Evolutionary conservation across 2,797 vertebrate species (phyloP).

Genomic region (Gymnodraco acuticeps): DNA sequence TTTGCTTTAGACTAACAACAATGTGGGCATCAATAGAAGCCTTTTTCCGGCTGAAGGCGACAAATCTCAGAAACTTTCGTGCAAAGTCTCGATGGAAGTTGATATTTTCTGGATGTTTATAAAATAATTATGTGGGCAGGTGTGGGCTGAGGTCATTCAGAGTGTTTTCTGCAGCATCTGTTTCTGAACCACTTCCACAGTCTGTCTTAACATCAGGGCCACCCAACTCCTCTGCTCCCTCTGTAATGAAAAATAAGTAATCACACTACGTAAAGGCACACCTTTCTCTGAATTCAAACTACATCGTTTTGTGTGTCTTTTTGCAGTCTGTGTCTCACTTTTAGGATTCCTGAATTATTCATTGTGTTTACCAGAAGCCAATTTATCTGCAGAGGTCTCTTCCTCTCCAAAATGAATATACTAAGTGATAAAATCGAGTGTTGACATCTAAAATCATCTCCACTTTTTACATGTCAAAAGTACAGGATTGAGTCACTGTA

Average conservation of each 20-base stretch:
- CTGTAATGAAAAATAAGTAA: neutral
- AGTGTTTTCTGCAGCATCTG: constrained; percentile 22
- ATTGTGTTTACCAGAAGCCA: too few relatives aligned
- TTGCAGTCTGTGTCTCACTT: too few relatives aligned
- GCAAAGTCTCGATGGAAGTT: constrained; percentile 6
- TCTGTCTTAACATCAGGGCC: constrained; percentile 13
- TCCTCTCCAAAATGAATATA: too few relatives aligned
- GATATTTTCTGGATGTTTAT: constrained; percentile 29
- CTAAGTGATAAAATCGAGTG: too few relatives aligned
- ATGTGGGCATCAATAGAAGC: neutral
- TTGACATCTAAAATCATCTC: too few relatives aligned
- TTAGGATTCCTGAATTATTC: too few relatives aligned
- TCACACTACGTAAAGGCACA: too few relatives aligned
- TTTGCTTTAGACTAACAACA: neutral
- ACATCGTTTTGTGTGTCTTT: too few relatives aligned
- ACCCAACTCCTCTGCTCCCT: constrained; percentile 14
- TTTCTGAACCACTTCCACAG: constrained; percentile 17
- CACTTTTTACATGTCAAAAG: too few relatives aligned
- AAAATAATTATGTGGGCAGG: constrained; percentile 20
- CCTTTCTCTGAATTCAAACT: too few relatives aligned
- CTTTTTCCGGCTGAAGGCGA: neutral
- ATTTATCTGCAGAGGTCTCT: too few relatives aligned
- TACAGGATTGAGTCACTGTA: neutral
- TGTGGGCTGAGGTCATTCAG: constrained; percentile 31
- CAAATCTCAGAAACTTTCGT: constrained; percentile 13